A percentile compares a stretch with the other conserved stretches of the same genome.
phyloP scores from a whole-genome alignment of 2,888 invertebrate genomes.

The Ormyrus nitidulus region DNA sequence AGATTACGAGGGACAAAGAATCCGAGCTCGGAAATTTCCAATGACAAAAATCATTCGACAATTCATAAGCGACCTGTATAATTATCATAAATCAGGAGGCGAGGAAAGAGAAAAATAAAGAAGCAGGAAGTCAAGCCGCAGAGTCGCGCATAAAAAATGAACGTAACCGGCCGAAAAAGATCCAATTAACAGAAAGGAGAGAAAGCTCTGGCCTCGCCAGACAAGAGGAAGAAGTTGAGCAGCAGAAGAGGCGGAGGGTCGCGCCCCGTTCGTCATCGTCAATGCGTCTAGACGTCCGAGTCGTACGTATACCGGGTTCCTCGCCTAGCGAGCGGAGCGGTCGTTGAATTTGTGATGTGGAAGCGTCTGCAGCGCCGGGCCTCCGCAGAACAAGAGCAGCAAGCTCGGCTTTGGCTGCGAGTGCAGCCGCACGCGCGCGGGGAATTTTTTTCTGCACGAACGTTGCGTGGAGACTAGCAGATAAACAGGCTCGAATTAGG shows the following conservation, averaged over 20 bases:
- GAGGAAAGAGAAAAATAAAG: too few species aligned
- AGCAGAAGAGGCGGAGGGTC: background rate
- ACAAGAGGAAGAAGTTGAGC: background rate
- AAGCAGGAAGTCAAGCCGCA: too few species aligned
- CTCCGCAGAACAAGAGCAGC: slow-evolving; percentile 20
- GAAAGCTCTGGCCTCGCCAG: too few species aligned
- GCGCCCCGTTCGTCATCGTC: slow-evolving; percentile 37
- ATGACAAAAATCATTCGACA: too few species aligned
- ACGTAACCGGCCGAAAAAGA: too few species aligned
- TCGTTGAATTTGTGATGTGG: slow-evolving; percentile 52
- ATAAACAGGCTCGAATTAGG: slow-evolving; percentile 19
- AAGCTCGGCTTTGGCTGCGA: background rate
- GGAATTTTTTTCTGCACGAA: background rate
- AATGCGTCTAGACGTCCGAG: slow-evolving; percentile 27
- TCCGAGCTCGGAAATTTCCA: too few species aligned
- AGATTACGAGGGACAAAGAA: too few species aligned
- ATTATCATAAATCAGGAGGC: too few species aligned
- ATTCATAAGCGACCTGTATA: too few species aligned
- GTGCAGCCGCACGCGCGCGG: background rate
- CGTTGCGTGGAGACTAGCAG: background rate
- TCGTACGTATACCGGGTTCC: background rate
- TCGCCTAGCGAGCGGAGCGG: background rate
- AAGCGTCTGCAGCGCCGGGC: slow-evolving; percentile 23
- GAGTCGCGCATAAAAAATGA: too few species aligned
- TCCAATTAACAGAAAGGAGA: too few species aligned